Evolutionary conservation across 2,888 invertebrate genomes (phyloP), one percentile per base, ranked within the genome.

Genomic region (Sepioteuthis lessoniana): DNA sequence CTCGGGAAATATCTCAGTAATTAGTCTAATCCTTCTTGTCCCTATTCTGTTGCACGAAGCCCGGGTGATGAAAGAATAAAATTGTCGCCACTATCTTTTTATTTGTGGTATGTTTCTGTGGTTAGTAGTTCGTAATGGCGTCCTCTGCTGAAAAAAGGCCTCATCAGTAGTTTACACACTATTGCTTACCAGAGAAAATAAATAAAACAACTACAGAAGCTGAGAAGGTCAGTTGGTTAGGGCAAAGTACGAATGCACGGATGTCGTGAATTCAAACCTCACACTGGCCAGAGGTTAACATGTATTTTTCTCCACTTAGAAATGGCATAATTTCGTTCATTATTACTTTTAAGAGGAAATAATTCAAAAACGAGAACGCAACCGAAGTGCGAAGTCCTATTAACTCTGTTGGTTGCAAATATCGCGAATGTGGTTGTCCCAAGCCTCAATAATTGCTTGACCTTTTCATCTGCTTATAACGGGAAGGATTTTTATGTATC

Each of bases 191-290:
- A 76, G 76, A 35, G 76, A 76, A 76, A 76, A 76, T 76, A 76
- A 76, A 76, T 76, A 76, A 76, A 76, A 76, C 76, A 76, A 76
- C 76, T 76, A 4, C 16, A n/a, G 76, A 76, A 76, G n/a, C 76
- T n/a, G 10, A 76, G 76, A 76, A 76, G 76, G 76, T 76, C 76
- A 76, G n/a, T 76, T 76, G 76, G 76, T 76, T 76, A 76, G 76
- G 76, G 76, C 76, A 76, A n/a, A 76, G 76, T 76, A 76, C 76
- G 76, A 76, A 76, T 76, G 76, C n/a, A 76, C 76, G 76, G 76
- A 76, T 76, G 16, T 35, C 76, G 76, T 76, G 76, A 76, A 76
- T 76, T 76, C 76, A 76, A 76, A 76, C 76, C n/a, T 76, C 76
- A 76, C 76, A 76, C 76, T 76, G 76, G 76, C n/a, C 76, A 76